Base-by-base conservation (phyloP, 2,888 invertebrate genomes). In the Rotaria sp. region DNA sequence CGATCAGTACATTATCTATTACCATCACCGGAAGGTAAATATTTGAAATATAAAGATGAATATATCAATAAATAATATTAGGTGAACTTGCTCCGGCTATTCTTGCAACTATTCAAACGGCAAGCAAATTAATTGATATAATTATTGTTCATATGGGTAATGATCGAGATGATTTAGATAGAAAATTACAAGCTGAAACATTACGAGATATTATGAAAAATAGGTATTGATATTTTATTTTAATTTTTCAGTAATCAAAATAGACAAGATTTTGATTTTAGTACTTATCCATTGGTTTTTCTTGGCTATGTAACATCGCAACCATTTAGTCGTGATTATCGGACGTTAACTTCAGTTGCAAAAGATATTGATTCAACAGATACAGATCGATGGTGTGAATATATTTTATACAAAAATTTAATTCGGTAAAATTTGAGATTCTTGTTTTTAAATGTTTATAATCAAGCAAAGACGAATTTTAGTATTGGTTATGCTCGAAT, bases 101-200 rank as follows among this genome's bases (percentile, higher is more conserved):
- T 8, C 89, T 90, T n/a, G 91, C 91, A 38, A 91, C 90, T 10
- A 87, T 91, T 26, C 80, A 80, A 80, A 45, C 80, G n/a, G 80
- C 45, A 11, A 80, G 45, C 26, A 45, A 80, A 45, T 21, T 80
- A 45, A 26, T 80, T 45, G 90, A 91, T 87, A 90, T 91, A 88
- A 90, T 91, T 80, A 90, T 90, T n/a, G 91, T 90, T 80, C 91
- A 91, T 88, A 91, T 91, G 91, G 91, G 91, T 75, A 91, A 91
- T 88, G 91, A 91, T 87, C 87, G 90, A 26, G 91, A 91, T 87
- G 88, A 87, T n/a, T 87, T 90, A n/a, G 91, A 91, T 88, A 88
- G 91, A 45, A 88, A 90, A 87, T 88, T 91, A 38, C 91, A 91
- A 88, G 90, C 91, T 0, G 88, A 89, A 86, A 89, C 89, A 86